Base-by-base conservation (phyloP, 2,888 invertebrate genomes). In the Amblyjoppa fuscipennis region DNA sequence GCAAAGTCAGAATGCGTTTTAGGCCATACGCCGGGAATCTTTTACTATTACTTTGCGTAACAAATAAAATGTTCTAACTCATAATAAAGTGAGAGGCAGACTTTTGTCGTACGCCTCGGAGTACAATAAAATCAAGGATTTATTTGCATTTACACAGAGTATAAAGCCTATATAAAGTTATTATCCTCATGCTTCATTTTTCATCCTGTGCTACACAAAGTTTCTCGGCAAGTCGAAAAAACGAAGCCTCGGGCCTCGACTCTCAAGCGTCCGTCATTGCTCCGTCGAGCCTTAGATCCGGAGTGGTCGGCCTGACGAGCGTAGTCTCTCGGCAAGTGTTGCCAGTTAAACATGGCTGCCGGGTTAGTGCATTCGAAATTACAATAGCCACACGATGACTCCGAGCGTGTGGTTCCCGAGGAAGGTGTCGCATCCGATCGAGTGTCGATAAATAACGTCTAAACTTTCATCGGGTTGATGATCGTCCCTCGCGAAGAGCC, bases 271-370 rank as follows among this genome's bases (percentile, higher is more conserved):
- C 61, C 61, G 61, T n/a, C 61, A 16, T 7, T 64, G 61, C 34
- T 31, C 34, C n/a, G 16, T 25, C 61, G 11, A 59, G 11, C 59
- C 59, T 59, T 59, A 28, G 59, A 59, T 13, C 4, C 59, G 6
- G 16, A 64, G 61, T 64, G 13, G n/a, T 7, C 31, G 5, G 59
- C 28, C 64, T 76, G 75, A 76, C 66, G 49, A 66, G 25, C 75
- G 75, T 66, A 76, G 75, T 76, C 34, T 51, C 66, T 66, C 45
- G 75, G 61, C 75, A 75, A 91, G 91, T 90, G 91, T 91, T 90
- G 89, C 89, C 88, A 84, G 84, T 84, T 68, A 78, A 91, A 90
- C 81, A 92, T 92, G 92, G 92, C 92, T 91, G 89, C 89, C 88
- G 88, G 4, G 0, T 64, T 51, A 87, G 89, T 81, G 89, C 88